Conservation (phyloP, 2,113 vertebrate genomes). For the Gymnarchus niloticus region DNA sequence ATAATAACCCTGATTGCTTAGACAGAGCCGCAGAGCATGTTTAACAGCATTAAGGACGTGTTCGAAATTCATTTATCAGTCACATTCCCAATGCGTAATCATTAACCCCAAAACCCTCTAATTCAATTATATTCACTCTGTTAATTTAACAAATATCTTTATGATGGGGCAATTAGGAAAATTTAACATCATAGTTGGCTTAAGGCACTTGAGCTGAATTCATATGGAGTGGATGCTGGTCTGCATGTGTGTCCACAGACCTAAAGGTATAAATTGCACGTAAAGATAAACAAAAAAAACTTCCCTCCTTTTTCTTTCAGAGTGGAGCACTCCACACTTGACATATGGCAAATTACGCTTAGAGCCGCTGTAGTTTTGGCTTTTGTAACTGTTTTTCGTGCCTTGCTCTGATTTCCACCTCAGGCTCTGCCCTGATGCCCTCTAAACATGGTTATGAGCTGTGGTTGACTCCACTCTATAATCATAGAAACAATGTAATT, state of each 20-base stretch:
- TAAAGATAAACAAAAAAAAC: too few relatives aligned
- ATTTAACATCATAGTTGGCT: background rate
- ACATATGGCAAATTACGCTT: background rate
- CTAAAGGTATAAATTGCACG: too few relatives aligned
- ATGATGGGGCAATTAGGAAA: background rate
- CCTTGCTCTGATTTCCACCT: background rate
- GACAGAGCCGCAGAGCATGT: background rate
- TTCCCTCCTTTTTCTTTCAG: too few relatives aligned
- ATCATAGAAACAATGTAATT: background rate
- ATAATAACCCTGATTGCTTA: slow-evolving; percentile 2
- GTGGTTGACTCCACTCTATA: background rate
- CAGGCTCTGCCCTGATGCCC: background rate
- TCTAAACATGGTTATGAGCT: background rate
- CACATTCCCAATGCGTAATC: background rate
- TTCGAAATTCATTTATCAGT: background rate
- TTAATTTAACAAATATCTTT: background rate
- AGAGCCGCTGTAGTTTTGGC: background rate
- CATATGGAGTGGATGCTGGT: background rate
- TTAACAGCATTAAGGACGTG: background rate
- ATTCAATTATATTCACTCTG: background rate
- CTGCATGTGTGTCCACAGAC: background rate
- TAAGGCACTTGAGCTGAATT: background rate
- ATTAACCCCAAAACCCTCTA: background rate
- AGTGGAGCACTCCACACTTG: background rate
- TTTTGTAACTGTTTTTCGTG: background rate